A percentile compares a stretch with the other conserved stretches of the same genome.
phyloP scores from a whole-genome alignment of 1,140 invertebrate species.

The Pachypeltis micranthus region DNA sequence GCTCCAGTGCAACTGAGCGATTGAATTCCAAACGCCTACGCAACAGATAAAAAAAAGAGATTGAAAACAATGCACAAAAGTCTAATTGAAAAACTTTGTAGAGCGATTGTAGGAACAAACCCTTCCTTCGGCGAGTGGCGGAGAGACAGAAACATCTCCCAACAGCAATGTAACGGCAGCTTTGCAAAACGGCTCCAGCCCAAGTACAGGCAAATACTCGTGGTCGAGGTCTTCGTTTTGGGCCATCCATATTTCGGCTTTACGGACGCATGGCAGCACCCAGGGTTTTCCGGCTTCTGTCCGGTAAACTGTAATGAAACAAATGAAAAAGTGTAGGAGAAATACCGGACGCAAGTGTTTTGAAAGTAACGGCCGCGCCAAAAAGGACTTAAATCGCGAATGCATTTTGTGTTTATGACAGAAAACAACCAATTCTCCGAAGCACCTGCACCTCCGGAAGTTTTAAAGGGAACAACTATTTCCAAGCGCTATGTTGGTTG shows the following conservation, averaged over 20 bases:
- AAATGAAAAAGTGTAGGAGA: no score
- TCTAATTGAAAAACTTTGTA: no score
- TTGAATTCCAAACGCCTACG: constrained; percentile 77
- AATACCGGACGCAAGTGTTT: no score
- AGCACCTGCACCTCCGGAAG: no score
- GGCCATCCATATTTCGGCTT: constrained; percentile 76
- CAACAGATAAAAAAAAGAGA: constrained; percentile 22
- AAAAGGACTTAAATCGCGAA: no score
- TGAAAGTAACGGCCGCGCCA: no score
- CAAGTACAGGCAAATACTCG: constrained; percentile 91
- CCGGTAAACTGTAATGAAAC: constrained; percentile 66
- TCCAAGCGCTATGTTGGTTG: no score
- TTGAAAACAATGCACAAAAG: no score
- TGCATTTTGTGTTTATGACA: no score
- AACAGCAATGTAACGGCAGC: constrained; percentile 74
- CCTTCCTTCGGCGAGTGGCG: constrained; percentile 52
- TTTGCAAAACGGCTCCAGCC: constrained; percentile 66
- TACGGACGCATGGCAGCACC: constrained; percentile 89
- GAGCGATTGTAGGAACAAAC: no score
- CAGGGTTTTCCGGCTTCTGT: constrained; percentile 89
- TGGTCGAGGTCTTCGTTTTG: constrained; percentile 76
- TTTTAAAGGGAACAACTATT: no score
- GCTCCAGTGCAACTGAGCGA: constrained; percentile 88
- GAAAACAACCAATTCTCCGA: no score
- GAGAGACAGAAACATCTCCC: constrained; percentile 59